phyloP scores from a whole-genome alignment of 2,797 vertebrate genomes.

The Enteromius treurensis region DNA sequence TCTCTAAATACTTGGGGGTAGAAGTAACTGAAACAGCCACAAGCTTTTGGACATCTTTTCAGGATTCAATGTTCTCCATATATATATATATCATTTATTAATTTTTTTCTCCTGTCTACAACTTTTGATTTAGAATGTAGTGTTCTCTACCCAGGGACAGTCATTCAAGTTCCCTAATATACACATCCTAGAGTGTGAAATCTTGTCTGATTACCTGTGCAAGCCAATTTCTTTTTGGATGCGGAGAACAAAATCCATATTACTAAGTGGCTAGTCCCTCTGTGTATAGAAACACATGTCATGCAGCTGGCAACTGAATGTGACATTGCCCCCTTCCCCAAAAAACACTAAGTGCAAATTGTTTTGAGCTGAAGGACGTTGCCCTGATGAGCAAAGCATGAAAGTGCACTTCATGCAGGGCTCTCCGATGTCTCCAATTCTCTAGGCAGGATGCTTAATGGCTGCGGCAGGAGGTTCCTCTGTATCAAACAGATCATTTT shows the following conservation, averaged over 20 bases:
- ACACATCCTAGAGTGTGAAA: slow-evolving; percentile 50
- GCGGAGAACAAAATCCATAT: slow-evolving; percentile 50
- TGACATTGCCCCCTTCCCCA: slow-evolving; percentile 45
- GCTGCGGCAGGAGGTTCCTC: slow-evolving; percentile 47
- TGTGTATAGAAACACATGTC: slow-evolving; percentile 50
- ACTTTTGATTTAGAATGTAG: slow-evolving; percentile 36
- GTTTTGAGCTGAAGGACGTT: slow-evolving; percentile 47
- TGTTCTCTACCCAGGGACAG: slow-evolving; percentile 43
- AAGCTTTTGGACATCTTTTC: slow-evolving; percentile 6
- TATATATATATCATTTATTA: not conserved
- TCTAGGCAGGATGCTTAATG: slow-evolving; percentile 52
- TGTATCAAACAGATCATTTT: slow-evolving; percentile 57
- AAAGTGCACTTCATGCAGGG: slow-evolving; percentile 49
- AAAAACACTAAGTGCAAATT: slow-evolving; percentile 55
- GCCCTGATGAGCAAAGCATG: slow-evolving; percentile 47
- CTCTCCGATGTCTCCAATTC: slow-evolving; percentile 42
- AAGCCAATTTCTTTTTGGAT: slow-evolving; percentile 32
- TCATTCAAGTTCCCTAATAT: slow-evolving; percentile 47
- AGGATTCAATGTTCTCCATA: not conserved
- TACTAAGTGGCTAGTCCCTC: slow-evolving; percentile 34
- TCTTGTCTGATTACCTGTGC: slow-evolving; percentile 36
- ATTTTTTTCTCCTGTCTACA: not conserved
- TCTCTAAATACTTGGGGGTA: not conserved
- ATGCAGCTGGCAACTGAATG: slow-evolving; percentile 45
- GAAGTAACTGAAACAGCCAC: slow-evolving; percentile 12